Conservation (phyloP, 2,113 vertebrate species). For the Nothobranchius furzeri region DNA sequence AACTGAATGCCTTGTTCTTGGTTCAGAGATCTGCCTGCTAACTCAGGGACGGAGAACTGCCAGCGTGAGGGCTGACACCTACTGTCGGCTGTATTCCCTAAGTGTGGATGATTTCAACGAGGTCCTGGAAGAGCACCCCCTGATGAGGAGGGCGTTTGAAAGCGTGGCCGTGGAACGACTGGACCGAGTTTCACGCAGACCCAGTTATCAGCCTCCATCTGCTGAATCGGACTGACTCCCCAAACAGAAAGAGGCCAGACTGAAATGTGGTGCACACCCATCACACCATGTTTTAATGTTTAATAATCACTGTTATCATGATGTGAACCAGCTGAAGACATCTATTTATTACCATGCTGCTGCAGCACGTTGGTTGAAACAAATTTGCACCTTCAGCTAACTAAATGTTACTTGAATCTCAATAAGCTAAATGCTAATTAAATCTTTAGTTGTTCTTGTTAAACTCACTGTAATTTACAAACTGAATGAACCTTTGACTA, state of each 20-base stretch:
- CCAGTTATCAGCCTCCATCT: constrained; percentile 43
- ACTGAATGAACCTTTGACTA: background rate
- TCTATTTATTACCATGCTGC: constrained; percentile 17
- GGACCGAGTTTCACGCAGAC: constrained; percentile 54
- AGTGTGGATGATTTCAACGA: constrained; percentile 81
- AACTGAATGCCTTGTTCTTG: background rate
- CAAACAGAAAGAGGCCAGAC: background rate
- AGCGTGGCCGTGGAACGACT: constrained; percentile 76
- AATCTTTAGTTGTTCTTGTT: constrained; percentile 9
- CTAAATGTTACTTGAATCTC: constrained; percentile 17
- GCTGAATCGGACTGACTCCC: constrained; percentile 32
- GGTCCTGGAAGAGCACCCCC: constrained; percentile 81
- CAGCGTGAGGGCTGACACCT: constrained; percentile 76
- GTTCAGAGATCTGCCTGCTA: constrained; percentile 81
- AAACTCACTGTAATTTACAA: constrained; percentile 4
- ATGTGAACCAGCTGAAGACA: constrained; percentile 4
- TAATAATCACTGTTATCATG: constrained; percentile 2
- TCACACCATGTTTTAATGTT: background rate
- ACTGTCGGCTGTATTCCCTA: constrained; percentile 82
- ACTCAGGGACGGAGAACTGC: constrained; percentile 80
- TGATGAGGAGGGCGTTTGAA: constrained; percentile 81
- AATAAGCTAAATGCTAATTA: constrained; percentile 2
- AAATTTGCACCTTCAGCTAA: constrained; percentile 14
- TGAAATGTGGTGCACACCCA: constrained; percentile 1
- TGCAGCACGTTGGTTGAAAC: constrained; percentile 10